Evolutionary conservation across 2,113 vertebrate genomes (phyloP).

Genomic region (Xiphias gladius): DNA sequence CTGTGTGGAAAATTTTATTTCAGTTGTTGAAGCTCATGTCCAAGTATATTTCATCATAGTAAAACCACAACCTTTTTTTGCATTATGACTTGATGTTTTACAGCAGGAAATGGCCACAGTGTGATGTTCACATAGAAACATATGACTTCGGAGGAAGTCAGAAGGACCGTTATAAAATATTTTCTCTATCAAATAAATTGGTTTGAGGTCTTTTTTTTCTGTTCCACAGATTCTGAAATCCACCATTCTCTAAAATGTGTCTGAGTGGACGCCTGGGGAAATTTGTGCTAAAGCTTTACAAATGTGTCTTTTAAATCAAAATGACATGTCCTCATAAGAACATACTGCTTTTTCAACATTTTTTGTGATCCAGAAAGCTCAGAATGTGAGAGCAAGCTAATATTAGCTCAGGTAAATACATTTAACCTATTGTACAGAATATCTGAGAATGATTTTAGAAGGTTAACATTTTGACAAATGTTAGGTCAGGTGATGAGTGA

Average conservation of each 20-base stretch:
- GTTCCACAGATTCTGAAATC: constrained; percentile 42
- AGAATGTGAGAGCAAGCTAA: constrained; percentile 10
- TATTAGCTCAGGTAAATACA: not conserved
- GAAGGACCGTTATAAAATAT: constrained; percentile 25
- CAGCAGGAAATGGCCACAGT: constrained; percentile 88
- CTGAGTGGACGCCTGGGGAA: constrained; percentile 35
- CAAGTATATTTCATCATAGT: constrained; percentile 86
- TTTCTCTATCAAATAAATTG: constrained; percentile 38
- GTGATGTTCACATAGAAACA: constrained; percentile 86
- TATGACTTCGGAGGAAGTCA: constrained; percentile 68
- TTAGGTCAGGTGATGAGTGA: constrained; percentile 56
- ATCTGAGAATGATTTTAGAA: constrained; percentile 11
- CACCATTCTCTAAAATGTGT: constrained; percentile 34
- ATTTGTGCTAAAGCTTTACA: constrained; percentile 28
- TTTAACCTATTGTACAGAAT: constrained; percentile 2
- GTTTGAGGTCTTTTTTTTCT: constrained; percentile 25
- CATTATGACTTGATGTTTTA: constrained; percentile 86
- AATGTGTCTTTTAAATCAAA: constrained; percentile 33
- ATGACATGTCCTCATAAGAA: constrained; percentile 33
- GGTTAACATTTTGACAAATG: constrained; percentile 21
- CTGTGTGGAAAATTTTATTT: constrained; percentile 84
- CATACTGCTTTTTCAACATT: constrained; percentile 16
- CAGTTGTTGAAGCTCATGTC: constrained; percentile 81
- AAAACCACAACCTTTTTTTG: constrained; percentile 84
- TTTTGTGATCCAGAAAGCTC: constrained; percentile 24